Base-by-base conservation (phyloP, 2,888 invertebrate genomes). In the Caradrina kadenii region DNA sequence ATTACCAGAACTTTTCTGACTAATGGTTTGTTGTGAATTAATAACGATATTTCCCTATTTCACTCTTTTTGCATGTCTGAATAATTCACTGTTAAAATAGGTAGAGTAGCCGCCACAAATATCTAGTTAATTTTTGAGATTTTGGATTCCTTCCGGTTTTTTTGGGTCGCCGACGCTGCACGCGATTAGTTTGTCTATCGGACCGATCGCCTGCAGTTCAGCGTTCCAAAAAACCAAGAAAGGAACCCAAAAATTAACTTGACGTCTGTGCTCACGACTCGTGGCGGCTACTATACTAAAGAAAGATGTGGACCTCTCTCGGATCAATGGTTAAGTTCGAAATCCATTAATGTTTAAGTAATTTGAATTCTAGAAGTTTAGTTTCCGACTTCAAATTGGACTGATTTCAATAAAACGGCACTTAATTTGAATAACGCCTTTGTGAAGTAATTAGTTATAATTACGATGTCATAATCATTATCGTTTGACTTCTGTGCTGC, bases 371-470 rank as follows among this genome's bases (percentile, higher is more conserved):
- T 48, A 62, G 50, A 59, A 66, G 54, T 76, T 63, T 66, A 48
- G 67, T 55, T 69, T 39, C 31, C 13, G 19, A 48, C 39, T 75
- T 22, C n/a, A 50, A 71, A 69, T 68, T 73, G 42, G 68, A 69
- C 68, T 58, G 52, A 69, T 67, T 73, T 73, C 68, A 73, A 73
- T 69, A 42, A 64, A 74, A 60, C 31, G 50, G 75, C 48, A 70
- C 50, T 64, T 70, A 42, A 70, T 75, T 75, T 56, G 56, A 73
- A 69, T 73, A 73, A 69, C 22, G 74, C 26, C 5, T 61, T 21
- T 62, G 66, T 19, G 52, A 62, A 73, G 48, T 73, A 73, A 73
- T 73, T 73, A 10, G 68, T 62, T 53, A 56, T 62, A 73, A 73
- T 62, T 62, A 73, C n/a, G 22, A 73, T 73, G 31, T 58, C 73